These are phyloP conservation scores for Aphaenogaster floridana DNA, from an alignment of 1,140 invertebrate species.

Conservation along the genomic window DNA sequence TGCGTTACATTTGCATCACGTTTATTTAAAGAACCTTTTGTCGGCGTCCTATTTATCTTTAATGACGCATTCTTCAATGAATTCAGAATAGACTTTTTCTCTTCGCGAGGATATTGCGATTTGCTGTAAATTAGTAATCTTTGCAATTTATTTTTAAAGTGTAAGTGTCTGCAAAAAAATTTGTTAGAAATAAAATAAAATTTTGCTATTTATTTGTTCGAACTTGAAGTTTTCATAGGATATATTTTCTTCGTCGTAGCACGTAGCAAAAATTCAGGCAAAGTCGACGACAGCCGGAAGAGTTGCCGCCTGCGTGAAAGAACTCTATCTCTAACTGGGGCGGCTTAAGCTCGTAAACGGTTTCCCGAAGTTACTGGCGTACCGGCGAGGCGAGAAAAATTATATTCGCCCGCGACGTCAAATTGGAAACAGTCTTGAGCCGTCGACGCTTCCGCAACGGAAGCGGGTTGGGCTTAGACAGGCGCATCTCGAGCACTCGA, in stretches of 20 bases:
- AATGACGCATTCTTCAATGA: not conserved
- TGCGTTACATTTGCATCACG: not conserved
- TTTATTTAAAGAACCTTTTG: not conserved
- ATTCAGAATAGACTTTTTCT: not conserved
- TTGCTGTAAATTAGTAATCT: not conserved
- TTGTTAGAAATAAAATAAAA: not conserved
- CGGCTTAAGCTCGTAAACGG: constrained; percentile 59
- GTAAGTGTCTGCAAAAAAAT: not conserved
- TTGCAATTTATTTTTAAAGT: not conserved
- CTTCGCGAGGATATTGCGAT: not conserved
- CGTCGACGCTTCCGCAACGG: constrained; percentile 47
- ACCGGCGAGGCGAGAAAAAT: constrained; percentile 58
- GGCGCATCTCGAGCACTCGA: constrained; percentile 34
- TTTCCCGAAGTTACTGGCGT: constrained; percentile 55
- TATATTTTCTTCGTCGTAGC: constrained; percentile 31
- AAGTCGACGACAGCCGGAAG: constrained; percentile 45
- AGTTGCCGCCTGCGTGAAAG: constrained; percentile 50
- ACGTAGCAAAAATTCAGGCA: constrained; percentile 40
- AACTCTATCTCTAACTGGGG: constrained; percentile 60
- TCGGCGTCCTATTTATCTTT: not conserved
- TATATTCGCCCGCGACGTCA: constrained; percentile 61
- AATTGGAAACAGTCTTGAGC: constrained; percentile 60
- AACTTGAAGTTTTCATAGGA: constrained; percentile 30
- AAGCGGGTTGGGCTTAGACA: constrained; percentile 14
- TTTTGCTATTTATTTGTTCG: constrained; percentile 45